A percentile compares a stretch with the other conserved stretches of the same genome.
Conservation (phyloP, 2,113 vertebrate genomes). For the Tichodroma muraria region DNA sequence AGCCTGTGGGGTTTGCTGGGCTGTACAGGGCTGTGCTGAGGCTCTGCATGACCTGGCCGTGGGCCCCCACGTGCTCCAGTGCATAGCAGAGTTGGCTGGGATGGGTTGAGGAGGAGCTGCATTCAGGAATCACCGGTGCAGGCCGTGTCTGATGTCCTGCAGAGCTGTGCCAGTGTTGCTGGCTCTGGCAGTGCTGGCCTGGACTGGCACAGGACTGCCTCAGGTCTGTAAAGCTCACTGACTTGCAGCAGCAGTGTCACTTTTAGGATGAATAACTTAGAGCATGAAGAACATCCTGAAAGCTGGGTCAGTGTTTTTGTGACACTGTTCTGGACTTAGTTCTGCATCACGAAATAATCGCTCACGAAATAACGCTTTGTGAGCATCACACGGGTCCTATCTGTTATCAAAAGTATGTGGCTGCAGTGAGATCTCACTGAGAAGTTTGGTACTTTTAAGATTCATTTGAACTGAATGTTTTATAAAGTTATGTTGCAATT, state of each 20-base stretch:
- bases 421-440: background rate
- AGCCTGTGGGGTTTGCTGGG: background rate
- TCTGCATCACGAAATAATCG: background rate
- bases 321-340: background rate
- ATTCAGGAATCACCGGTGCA: rapidly evolving
- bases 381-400: background rate
- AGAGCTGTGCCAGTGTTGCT: background rate
- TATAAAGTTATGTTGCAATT: background rate
- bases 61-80: background rate
- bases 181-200: background rate
- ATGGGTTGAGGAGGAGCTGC: background rate
- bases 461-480: background rate
- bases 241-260: background rate
- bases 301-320: background rate
- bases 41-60: background rate
- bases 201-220: background rate
- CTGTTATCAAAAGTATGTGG: background rate
- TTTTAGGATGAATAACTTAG: background rate
- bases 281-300: background rate
- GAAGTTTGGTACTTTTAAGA: background rate
- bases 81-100: background rate
- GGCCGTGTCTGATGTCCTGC: background rate
- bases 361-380: background rate
- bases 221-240: background rate
- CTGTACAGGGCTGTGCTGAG: background rate